Percentiles rank a stretch among this genome's conserved stretches.
Conservation (phyloP, 2,888 invertebrate species). For the Pandemis corylana region DNA sequence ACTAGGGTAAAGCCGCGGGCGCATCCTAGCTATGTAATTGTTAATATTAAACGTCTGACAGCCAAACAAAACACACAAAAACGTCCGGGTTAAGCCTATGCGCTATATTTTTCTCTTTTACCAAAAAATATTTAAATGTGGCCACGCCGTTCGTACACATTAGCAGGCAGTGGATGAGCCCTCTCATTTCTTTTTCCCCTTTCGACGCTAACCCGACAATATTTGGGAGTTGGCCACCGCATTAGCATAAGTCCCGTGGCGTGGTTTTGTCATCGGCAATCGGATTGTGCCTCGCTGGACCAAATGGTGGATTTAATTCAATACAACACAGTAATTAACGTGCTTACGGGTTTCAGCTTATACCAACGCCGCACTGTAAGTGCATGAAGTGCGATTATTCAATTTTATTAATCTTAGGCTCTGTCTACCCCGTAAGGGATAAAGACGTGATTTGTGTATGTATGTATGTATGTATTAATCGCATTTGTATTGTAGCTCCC, state of each 20-base stretch:
- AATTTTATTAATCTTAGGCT: background rate
- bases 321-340: constrained; percentile 56
- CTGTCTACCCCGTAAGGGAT: too few relatives aligned
- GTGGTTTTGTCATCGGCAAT: constrained; percentile 32
- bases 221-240: constrained; percentile 17
- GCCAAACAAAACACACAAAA: background rate
- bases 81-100: background rate
- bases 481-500: background rate
- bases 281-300: constrained; percentile 42
- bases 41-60: background rate
- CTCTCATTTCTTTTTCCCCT: constrained; percentile 20
- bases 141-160: background rate
- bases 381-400: background rate
- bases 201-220: constrained; percentile 23
- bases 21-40: background rate
- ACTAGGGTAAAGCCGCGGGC: too few relatives aligned
- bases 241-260: constrained; percentile 24
- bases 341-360: constrained; percentile 47
- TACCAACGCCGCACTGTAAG: constrained; percentile 11
- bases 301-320: constrained; percentile 58
- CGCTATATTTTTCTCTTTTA: background rate
- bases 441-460: too few relatives aligned
- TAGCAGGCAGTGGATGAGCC: constrained; percentile 20
- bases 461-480: too few relatives aligned
- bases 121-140: constrained; percentile 5